Evolutionary conservation across 2,888 invertebrate genomes (phyloP).

Genomic region (Andrena minutula): DNA sequence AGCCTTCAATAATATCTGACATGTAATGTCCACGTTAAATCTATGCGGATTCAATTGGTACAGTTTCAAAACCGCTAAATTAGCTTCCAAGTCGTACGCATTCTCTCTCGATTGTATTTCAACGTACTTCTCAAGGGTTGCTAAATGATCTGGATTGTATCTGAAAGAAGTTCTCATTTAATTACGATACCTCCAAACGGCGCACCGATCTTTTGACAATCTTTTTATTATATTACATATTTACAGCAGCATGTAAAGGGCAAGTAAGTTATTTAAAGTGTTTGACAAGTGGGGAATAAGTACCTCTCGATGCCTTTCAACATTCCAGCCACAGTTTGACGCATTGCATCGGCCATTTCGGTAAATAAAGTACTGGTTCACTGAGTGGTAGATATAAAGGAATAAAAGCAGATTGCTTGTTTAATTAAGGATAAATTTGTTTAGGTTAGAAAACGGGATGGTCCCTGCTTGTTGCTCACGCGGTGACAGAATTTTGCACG

Average conservation of each 20-base stretch:
- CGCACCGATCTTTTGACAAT: neutral
- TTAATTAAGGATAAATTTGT: neutral
- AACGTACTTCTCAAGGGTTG: conserved; percentile 96
- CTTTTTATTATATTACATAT: neutral
- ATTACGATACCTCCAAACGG: neutral
- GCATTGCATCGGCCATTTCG: conserved; percentile 93
- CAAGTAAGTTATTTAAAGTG: conserved; percentile 6
- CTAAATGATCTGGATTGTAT: conserved; percentile 98
- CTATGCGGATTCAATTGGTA: conserved; percentile 98
- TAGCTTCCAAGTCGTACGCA: conserved; percentile 98
- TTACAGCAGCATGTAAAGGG: neutral
- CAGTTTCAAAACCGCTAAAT: conserved; percentile 97
- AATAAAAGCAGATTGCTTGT: conserved; percentile 2
- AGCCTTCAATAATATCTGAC: conserved; percentile 96
- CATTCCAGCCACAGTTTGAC: conserved; percentile 94
- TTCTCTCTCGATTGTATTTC: conserved; percentile 97
- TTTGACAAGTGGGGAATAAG: conserved; percentile 49
- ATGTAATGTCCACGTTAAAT: conserved; percentile 93
- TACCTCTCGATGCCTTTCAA: conserved; percentile 97
- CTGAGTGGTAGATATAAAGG: neutral
- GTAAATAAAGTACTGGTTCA: neutral
- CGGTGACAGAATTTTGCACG: neutral
- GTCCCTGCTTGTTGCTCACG: neutral
- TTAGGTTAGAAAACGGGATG: conserved; percentile 33
- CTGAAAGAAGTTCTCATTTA: conserved; percentile 85